Conservation (phyloP, 2,113 vertebrate species). For the Megaceryle torquata region DNA sequence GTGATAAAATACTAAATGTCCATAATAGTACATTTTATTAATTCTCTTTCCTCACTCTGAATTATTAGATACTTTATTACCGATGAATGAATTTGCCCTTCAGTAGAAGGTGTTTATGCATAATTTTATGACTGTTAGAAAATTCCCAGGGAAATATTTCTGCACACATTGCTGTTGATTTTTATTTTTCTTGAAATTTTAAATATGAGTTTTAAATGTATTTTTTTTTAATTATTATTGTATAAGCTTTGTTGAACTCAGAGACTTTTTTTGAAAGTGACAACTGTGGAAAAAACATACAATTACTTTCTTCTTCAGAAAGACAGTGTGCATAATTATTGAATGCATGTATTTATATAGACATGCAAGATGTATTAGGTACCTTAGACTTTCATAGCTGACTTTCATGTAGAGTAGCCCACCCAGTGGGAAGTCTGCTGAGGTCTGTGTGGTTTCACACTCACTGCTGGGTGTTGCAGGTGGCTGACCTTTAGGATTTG, state of each 20-base stretch:
- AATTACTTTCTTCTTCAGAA: neutral
- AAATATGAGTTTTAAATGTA: neutral
- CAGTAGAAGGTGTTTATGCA: neutral
- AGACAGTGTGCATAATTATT: neutral
- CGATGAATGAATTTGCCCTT: neutral
- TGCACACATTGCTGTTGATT: neutral
- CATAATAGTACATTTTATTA: neutral
- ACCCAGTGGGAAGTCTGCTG: neutral
- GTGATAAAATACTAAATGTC: neutral
- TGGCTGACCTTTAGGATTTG: neutral
- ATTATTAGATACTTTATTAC: neutral
- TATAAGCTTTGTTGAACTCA: neutral
- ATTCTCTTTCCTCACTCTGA: neutral
- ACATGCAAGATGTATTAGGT: neutral
- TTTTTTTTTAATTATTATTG: neutral
- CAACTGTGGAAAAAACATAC: neutral
- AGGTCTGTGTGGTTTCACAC: neutral
- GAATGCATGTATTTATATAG: neutral
- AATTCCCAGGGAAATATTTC: neutral
- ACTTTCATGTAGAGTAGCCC: neutral
- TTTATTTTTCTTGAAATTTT: neutral
- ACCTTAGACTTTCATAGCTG: neutral
- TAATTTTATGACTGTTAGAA: neutral
- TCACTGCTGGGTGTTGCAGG: neutral
- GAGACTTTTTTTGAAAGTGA: neutral